Conservation (phyloP, 23 tunicate species). For the Halocynthia roretzi region DNA sequence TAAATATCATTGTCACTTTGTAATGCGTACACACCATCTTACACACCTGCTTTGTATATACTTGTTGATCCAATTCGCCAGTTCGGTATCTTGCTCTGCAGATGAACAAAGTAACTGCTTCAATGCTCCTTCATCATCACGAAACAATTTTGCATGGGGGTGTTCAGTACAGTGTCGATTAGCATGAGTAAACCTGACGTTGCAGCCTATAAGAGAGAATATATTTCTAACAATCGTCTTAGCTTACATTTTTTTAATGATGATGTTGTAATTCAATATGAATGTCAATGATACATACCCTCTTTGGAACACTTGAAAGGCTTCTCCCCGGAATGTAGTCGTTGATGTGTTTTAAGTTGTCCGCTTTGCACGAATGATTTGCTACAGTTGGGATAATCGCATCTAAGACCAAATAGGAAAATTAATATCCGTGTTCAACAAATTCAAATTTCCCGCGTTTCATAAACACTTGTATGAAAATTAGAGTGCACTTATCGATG, state of each 20-base stretch:
- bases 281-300: constrained; percentile 16
- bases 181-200: constrained; percentile 85
- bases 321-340: constrained; percentile 87
- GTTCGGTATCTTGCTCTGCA: constrained; percentile 36
- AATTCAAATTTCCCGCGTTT: neutral
- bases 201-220: constrained; percentile 32
- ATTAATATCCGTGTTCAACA: neutral
- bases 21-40: no score
- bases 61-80: constrained; percentile 68
- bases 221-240: neutral
- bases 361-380: constrained; percentile 94
- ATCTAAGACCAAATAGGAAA: constrained; percentile 26
- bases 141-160: constrained; percentile 47
- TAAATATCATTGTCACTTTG: no score
- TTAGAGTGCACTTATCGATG: neutral
- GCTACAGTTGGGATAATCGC: constrained; percentile 83
- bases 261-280: neutral
- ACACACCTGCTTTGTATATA: constrained; percentile 57
- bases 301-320: constrained; percentile 81
- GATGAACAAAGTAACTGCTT: constrained; percentile 45
- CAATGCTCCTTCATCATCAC: constrained; percentile 89
- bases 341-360: constrained; percentile 81
- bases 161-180: constrained; percentile 89
- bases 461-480: neutral
- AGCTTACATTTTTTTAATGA: neutral